Conservation (phyloP, 2,113 vertebrate genomes). For the Zosterops pallidus region DNA sequence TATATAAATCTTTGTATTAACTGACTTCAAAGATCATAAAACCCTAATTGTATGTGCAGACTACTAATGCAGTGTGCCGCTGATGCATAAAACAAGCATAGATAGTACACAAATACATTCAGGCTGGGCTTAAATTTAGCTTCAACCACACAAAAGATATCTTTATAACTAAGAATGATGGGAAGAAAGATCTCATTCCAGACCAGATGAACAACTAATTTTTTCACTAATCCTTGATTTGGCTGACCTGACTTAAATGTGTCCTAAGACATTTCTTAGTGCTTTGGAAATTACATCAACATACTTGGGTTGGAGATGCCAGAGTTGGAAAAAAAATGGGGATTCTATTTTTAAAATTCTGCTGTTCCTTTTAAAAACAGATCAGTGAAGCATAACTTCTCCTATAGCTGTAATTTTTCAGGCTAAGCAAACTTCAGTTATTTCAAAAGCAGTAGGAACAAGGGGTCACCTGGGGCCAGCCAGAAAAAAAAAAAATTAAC, state of each 20-base stretch:
- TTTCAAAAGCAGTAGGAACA: conserved; percentile 58
- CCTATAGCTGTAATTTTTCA: conserved; percentile 48
- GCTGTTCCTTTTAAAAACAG: conserved; percentile 56
- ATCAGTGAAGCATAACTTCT: conserved; percentile 34
- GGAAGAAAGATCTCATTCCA: conserved; percentile 55
- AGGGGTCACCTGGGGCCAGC: conserved; percentile 18
- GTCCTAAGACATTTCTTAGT: conserved; percentile 62
- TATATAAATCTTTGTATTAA: conserved; percentile 13
- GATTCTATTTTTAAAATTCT: conserved; percentile 61
- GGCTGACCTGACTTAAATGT: conserved; percentile 60
- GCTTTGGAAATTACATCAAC: conserved; percentile 67
- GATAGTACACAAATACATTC: conserved; percentile 20
- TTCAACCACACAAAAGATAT: conserved; percentile 42
- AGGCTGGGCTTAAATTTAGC: conserved; percentile 42
- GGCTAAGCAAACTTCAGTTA: conserved; percentile 40
- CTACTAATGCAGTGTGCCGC: neutral
- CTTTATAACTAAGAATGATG: conserved; percentile 54
- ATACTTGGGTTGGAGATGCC: conserved; percentile 44
- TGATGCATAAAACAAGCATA: neutral
- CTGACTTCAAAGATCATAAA: neutral
- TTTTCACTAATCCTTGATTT: conserved; percentile 60
- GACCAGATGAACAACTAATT: conserved; percentile 44
- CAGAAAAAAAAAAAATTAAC: conserved; percentile 7
- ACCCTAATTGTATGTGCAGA: neutral
- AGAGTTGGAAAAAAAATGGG: neutral